Evolutionary conservation across 1,140 invertebrate species (phyloP).

Genomic region (Hetaerina americana): DNA sequence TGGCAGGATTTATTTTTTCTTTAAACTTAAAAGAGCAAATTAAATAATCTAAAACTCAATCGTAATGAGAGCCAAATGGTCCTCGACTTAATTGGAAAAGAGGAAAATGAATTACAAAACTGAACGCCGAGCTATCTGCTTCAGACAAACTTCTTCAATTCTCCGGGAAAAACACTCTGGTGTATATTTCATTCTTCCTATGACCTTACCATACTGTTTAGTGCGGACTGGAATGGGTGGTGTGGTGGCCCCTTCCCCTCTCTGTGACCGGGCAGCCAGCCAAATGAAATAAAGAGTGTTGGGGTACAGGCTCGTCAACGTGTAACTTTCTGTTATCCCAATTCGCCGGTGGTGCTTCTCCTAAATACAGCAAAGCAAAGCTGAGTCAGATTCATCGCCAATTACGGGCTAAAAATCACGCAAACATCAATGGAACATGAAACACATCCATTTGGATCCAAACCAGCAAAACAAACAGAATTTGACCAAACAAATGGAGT

Average conservation of each 20-base stretch:
- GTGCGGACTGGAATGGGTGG: slow-evolving; percentile 88
- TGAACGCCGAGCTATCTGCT: not conserved
- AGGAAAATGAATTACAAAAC: too few relatives aligned
- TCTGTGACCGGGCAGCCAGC: slow-evolving; percentile 79
- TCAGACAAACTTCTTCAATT: not conserved
- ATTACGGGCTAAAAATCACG: too few relatives aligned
- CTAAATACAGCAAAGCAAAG: slow-evolving; percentile 24
- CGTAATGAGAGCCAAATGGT: too few relatives aligned
- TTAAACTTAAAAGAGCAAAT: too few relatives aligned
- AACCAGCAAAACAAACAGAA: too few relatives aligned
- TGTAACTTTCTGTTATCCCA: slow-evolving; percentile 69
- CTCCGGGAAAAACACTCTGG: not conserved
- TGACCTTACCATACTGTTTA: slow-evolving; percentile 87
- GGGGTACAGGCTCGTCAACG: slow-evolving; percentile 75
- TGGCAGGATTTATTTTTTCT: too few relatives aligned
- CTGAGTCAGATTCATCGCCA: too few relatives aligned
- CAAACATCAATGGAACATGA: too few relatives aligned
- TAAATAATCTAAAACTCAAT: too few relatives aligned
- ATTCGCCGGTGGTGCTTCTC: slow-evolving; percentile 56
- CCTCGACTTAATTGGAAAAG: too few relatives aligned
- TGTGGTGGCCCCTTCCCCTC: slow-evolving; percentile 87
- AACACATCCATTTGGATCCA: too few relatives aligned
- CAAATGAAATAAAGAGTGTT: slow-evolving; percentile 94
- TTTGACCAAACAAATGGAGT: too few relatives aligned
- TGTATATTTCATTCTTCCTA: not conserved